Evolutionary conservation across 2,113 vertebrate species (phyloP).

Genomic region (Oceanodroma tethys): DNA sequence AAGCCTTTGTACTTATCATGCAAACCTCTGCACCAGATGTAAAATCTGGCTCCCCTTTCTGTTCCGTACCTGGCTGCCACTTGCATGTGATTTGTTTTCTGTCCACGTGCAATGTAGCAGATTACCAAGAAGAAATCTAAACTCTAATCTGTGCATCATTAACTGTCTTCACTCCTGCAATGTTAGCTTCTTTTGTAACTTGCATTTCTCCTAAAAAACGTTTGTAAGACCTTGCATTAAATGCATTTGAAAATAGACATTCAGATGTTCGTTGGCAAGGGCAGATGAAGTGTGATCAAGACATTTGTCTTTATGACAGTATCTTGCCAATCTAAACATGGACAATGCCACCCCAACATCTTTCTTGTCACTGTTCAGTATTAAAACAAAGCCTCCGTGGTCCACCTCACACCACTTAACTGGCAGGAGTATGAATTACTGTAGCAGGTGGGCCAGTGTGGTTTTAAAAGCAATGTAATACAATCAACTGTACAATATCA

Average conservation of each 20-base stretch:
- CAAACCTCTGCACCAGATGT: conserved; percentile 31
- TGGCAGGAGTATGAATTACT: conserved; percentile 71
- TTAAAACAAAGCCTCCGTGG: conserved; percentile 38
- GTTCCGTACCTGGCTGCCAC: not conserved
- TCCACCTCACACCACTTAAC: conserved; percentile 60
- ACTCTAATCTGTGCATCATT: not conserved
- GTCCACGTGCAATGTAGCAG: not conserved
- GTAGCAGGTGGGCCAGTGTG: conserved; percentile 75
- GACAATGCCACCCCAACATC: not conserved
- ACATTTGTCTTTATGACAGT: not conserved
- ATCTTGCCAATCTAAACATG: not conserved
- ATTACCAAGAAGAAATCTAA: not conserved
- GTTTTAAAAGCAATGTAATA: conserved; percentile 78
- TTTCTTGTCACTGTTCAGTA: conserved; percentile 32
- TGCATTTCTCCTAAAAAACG: not conserved
- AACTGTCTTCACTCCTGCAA: not conserved
- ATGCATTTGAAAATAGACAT: not conserved
- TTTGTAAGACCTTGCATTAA: not conserved
- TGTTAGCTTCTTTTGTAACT: not conserved
- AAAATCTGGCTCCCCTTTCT: conserved; percentile 22
- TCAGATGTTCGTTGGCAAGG: not conserved
- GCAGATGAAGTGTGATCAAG: not conserved
- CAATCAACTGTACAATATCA: conserved; percentile 74
- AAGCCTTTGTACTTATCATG: not conserved
- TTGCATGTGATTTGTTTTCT: not conserved